Evolutionary conservation across 2,888 invertebrate genomes (phyloP), one percentile per base, ranked within the genome.

Genomic region (Chrysina gloriosa): DNA sequence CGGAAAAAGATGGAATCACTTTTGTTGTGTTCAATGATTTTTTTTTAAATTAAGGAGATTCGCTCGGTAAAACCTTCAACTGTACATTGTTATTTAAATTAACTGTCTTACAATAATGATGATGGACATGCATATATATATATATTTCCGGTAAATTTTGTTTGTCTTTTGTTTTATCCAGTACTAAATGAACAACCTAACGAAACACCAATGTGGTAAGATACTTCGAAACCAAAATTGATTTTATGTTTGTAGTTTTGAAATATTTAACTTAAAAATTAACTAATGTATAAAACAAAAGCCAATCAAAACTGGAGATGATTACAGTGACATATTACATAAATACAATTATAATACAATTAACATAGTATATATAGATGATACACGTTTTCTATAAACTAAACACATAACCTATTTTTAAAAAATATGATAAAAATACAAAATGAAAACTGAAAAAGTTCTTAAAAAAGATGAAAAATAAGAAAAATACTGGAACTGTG

Each of bases 341-440:
- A 80, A 81, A 80, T 80, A 81, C 80, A 81, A 76, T 77, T 81
- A 82, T 81, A 81, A 81, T 81, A 81, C 81, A 81, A 75, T 76
- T 76, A 77, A 72, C 52, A 47, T 47, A 66, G 56, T 58, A 56
- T 66, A 42, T 56, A 56, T 65, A 54, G 56, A 66, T 66, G 66
- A 66, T 66, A 66, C 66, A 65, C 52, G 65, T 54, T 54, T 52
- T 66, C 42, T 54, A 52, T 47, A 29, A 66, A 66, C 66, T 58
- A 58, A 66, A 54, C 56, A 56, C 52, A 34, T 47, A 67, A 63
- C 63, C 63, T 58, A 63, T 39, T 61, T 67, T 69, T 63, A 68
- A 73, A 71, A 71, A 74, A 70, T 66, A 74, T 61, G 52, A 65
- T 56, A 68, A 70, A 66, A 73, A 74, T 69, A 73, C 69, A 69